Base-by-base conservation (phyloP, 2,888 invertebrate genomes). In the Clanis bilineata region DNA sequence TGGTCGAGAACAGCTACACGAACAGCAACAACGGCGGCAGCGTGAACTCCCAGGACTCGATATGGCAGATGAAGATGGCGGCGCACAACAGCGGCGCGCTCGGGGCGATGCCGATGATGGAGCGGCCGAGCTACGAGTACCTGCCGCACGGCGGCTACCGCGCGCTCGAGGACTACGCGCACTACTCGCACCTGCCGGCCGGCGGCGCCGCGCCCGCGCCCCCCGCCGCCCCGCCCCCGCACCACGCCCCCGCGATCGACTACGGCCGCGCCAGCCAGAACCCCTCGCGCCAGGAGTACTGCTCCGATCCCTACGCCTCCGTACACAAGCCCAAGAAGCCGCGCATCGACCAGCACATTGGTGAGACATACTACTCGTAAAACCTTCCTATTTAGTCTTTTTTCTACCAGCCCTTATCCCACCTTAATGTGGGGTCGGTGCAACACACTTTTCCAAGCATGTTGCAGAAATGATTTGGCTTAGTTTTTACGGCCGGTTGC, bases 21-120 rank as follows among this genome's bases (percentile, higher is more conserved):
- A 97, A 97, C 85, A 97, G 97, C 63, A 97, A 97, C 92, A 97
- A 97, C 85, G 97, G 97, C n/a, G 98, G 98, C 70, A 97, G 97
- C 74, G 97, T 98, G 61, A 97, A 98, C 91, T 98, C 97, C 3
- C 98, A 98, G 86, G 97, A 98, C 85, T 98, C 98, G 41, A 90
- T 98, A 76, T 97, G 98, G 98, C 97, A 97, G 89, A 96, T 97
- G 94, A 98, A 98, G 89, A 96, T 96, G 94, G 96, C 96, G 0
- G 96, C 96, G n/a, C 94, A 93, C 2, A 95, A 95, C 74, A 94
- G 94, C 70, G 95, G 94, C 58, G 95, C 94, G 58, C 77, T 86
- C 71, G 77, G 80, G 1, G 74, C 85, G 22, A 86, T 85, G 62
- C 80, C 94, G 78, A 93, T 94, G 75, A 92, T 94, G 61, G 95